Conservation (phyloP, 2,113 vertebrate species). For the Irena cyanogastra region DNA sequence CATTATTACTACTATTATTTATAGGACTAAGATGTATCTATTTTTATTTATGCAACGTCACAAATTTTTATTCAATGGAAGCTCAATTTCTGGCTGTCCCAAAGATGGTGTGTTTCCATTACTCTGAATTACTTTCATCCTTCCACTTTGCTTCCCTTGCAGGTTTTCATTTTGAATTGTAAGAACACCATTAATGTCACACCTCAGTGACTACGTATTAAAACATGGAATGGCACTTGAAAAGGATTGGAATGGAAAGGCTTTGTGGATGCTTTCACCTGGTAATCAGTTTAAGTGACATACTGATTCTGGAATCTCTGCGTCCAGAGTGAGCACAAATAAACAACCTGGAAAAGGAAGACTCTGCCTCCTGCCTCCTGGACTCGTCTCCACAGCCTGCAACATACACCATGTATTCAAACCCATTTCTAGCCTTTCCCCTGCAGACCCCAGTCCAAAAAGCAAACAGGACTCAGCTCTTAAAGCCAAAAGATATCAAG, state of each 20-base stretch:
- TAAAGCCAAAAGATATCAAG: not conserved
- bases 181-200: not conserved
- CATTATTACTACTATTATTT: not conserved
- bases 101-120: not conserved
- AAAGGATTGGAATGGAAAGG: not conserved
- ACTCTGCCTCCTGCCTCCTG: not conserved
- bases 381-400: rapidly evolving
- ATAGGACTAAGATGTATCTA: not conserved
- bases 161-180: not conserved
- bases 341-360: not conserved
- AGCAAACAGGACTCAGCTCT: not conserved
- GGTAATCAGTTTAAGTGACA: not conserved
- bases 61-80: not conserved
- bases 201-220: not conserved
- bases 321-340: not conserved
- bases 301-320: not conserved
- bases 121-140: not conserved
- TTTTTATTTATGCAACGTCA: not conserved
- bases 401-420: not conserved
- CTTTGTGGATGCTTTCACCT: not conserved
- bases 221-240: not conserved
- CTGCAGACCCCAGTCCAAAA: not conserved
- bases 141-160: not conserved
- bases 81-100: not conserved
- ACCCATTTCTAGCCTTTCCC: not conserved